Conservation (phyloP, 2,797 vertebrate genomes). For the Enteromius radiatus region DNA sequence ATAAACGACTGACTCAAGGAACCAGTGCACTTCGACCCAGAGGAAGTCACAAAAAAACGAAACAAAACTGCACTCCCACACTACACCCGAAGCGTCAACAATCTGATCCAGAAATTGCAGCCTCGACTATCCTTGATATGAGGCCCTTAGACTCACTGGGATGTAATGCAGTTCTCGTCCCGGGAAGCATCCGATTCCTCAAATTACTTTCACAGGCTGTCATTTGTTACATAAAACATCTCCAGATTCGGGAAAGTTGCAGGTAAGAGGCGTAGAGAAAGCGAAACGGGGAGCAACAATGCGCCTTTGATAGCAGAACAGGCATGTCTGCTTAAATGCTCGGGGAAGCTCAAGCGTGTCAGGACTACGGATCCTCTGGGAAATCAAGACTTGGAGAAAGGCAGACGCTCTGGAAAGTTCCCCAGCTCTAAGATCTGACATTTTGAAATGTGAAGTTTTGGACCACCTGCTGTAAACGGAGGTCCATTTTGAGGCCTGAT, state of each 20-base stretch:
- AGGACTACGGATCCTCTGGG: slow-evolving; percentile 75
- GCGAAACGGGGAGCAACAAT: slow-evolving; percentile 33
- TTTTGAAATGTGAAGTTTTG: slow-evolving; percentile 71
- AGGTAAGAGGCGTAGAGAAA: slow-evolving; percentile 29
- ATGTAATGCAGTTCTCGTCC: slow-evolving; percentile 25
- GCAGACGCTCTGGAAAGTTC: slow-evolving; percentile 71
- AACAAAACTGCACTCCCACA: neutral
- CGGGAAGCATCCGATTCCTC: slow-evolving; percentile 35
- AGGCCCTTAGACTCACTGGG: slow-evolving; percentile 32
- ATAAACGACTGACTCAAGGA: slow-evolving; percentile 44
- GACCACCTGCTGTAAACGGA: slow-evolving; percentile 72
- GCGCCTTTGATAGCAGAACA: slow-evolving; percentile 54
- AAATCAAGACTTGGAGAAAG: slow-evolving; percentile 75
- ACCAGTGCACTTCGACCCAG: slow-evolving; percentile 55
- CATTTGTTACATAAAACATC: slow-evolving; percentile 36
- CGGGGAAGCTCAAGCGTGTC: slow-evolving; percentile 73
- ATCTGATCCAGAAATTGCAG: slow-evolving; percentile 50
- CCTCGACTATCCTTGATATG: slow-evolving; percentile 30
- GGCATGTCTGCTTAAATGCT: slow-evolving; percentile 72
- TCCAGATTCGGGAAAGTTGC: slow-evolving; percentile 50
- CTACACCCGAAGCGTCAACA: slow-evolving; percentile 47
- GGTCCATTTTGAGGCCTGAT: slow-evolving; percentile 65
- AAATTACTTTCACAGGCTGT: slow-evolving; percentile 10
- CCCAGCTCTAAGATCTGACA: slow-evolving; percentile 73
- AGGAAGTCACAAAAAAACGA: slow-evolving; percentile 30